phyloP scores from a whole-genome alignment of 2,113 vertebrate species.

The Trachemys scripta region DNA sequence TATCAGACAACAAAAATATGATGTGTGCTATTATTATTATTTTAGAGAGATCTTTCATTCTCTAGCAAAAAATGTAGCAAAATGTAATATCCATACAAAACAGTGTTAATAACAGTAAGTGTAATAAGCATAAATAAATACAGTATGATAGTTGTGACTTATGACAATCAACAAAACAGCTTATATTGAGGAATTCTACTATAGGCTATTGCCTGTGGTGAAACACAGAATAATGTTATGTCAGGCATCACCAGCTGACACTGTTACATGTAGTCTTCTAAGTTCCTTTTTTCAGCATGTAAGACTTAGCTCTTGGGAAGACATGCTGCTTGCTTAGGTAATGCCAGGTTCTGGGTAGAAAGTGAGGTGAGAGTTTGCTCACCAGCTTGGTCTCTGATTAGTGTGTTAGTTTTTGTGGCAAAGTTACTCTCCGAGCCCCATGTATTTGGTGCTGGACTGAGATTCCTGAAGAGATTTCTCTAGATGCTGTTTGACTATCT shows the following conservation, averaged over 20 bases:
- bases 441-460: neutral
- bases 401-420: neutral
- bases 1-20: slow-evolving; percentile 21
- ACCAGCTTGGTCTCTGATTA: neutral
- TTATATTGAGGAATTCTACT: neutral
- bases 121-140: neutral
- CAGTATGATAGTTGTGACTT: neutral
- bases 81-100: neutral
- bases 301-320: neutral
- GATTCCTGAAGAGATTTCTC: neutral
- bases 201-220: neutral
- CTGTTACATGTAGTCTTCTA: neutral
- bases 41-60: neutral
- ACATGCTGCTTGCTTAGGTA: neutral
- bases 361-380: neutral
- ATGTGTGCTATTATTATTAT: neutral
- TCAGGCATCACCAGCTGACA: neutral
- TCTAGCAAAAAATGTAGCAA: neutral
- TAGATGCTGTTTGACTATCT: neutral
- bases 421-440: neutral
- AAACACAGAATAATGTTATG: neutral
- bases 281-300: neutral
- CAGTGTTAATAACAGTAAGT: neutral
- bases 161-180: neutral
- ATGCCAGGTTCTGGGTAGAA: neutral